Evolutionary conservation across 2,797 vertebrate species (phyloP).

Genomic region (Sphaeramia orbicularis): DNA sequence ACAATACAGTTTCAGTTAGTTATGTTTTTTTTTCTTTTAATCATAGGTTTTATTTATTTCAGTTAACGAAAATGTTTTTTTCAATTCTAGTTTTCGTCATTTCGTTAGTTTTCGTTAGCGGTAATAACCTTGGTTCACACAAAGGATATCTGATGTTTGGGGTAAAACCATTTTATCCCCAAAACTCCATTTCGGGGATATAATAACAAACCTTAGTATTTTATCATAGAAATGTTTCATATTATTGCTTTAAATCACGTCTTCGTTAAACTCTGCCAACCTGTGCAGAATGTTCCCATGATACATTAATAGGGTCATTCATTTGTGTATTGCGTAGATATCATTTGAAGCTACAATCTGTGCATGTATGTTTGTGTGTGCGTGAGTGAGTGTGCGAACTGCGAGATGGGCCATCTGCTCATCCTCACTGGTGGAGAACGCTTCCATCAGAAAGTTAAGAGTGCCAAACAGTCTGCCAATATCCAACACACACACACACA

Average conservation of each 20-base stretch:
- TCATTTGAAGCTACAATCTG: conserved; percentile 11
- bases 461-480: conserved; percentile 68
- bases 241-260: neutral
- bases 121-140: no score
- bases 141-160: no score
- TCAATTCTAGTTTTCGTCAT: no score
- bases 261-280: neutral
- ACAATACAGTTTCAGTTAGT: no score
- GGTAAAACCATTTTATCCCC: no score
- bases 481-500: neutral
- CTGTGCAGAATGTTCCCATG: conserved; percentile 7
- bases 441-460: conserved; percentile 69
- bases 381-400: conserved; percentile 21
- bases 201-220: no score
- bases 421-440: conserved; percentile 65
- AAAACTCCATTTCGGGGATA: no score
- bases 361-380: conserved; percentile 18
- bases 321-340: conserved; percentile 10
- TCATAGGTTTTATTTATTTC: no score
- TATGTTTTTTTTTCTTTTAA: no score
- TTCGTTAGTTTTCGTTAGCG: no score
- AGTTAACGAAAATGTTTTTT: no score
- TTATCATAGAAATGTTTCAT: no score
- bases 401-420: conserved; percentile 78
- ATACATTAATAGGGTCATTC: conserved; percentile 22